Percentiles rank a stretch among this genome's conserved stretches.
Conservation (phyloP, 23 tunicate species). For the Halocynthia roretzi region DNA sequence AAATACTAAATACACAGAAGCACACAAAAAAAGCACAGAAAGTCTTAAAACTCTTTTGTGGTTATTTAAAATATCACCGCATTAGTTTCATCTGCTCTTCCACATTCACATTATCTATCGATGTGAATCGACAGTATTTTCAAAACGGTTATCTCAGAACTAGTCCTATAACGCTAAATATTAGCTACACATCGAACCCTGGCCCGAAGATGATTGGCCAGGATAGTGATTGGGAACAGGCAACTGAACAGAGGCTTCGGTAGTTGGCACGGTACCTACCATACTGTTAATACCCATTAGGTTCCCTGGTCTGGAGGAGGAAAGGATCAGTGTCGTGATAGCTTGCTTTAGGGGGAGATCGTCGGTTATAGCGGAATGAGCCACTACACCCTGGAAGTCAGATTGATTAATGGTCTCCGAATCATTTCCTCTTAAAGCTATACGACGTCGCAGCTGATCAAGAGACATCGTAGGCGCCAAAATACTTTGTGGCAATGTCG, state of each 20-base stretch:
- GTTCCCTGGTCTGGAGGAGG: slow-evolving; percentile 34
- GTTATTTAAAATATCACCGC: too few species aligned
- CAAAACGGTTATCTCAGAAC: too few species aligned
- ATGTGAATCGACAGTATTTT: too few species aligned
- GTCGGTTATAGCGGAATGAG: neutral
- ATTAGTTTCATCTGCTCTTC: too few species aligned
- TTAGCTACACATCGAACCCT: slow-evolving; percentile 75
- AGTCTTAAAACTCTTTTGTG: too few species aligned
- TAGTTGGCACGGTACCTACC: neutral
- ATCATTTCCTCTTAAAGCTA: slow-evolving; percentile 43
- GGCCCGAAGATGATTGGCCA: slow-evolving; percentile 6
- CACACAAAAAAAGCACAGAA: too few species aligned
- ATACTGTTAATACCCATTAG: slow-evolving; percentile 5
- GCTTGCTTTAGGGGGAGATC: neutral
- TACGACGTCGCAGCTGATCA: slow-evolving; percentile 52
- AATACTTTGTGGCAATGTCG: neutral
- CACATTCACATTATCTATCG: too few species aligned
- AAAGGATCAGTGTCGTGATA: neutral
- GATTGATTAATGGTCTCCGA: neutral
- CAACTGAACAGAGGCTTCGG: slow-evolving; percentile 21
- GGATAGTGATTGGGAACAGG: slow-evolving; percentile 31
- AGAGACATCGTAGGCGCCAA: slow-evolving; percentile 4
- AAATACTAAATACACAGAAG: too few species aligned
- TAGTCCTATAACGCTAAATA: slow-evolving; percentile 38
- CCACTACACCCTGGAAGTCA: neutral